These are phyloP conservation scores for Canis aureus DNA, from an alignment of 2,113 vertebrate genomes.

Conservation along the genomic window DNA sequence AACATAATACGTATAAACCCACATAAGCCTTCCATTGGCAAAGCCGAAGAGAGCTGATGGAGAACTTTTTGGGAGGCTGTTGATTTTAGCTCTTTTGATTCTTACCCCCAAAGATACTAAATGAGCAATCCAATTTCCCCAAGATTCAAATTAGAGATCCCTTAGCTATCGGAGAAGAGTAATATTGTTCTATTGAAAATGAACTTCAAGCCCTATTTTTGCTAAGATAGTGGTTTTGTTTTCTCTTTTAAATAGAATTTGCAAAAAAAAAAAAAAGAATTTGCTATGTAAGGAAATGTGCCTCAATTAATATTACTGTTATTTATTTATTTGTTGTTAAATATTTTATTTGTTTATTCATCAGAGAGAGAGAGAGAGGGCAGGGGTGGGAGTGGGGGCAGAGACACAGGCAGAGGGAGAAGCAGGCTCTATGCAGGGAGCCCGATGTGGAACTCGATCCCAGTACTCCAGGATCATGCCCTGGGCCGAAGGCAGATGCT, in stretches of 20 bases:
- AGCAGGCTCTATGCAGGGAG: neutral
- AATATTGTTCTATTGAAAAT: conserved; percentile 52
- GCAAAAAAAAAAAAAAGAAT: neutral
- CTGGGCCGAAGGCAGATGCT: neutral
- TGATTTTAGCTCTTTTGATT: conserved; percentile 44
- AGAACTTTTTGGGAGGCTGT: conserved; percentile 80
- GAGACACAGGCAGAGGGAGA: neutral
- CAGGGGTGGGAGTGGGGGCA: neutral
- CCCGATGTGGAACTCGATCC: neutral
- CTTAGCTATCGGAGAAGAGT: conserved; percentile 53
- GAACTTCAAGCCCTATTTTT: neutral
- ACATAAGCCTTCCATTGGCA: conserved; percentile 53
- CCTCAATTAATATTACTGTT: neutral
- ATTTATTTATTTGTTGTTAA: too few species aligned
- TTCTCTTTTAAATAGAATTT: conserved; percentile 23
- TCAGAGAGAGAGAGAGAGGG: neutral
- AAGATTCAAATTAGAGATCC: neutral
- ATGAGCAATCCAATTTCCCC: neutral
- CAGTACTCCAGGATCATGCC: neutral
- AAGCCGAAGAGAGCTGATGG: conserved; percentile 48
- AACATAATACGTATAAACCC: conserved; percentile 56
- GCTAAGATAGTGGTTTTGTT: conserved; percentile 15
- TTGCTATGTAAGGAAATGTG: conserved; percentile 15
- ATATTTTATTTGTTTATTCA: neutral
- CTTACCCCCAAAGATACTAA: neutral